Evolutionary conservation across 2,888 invertebrate species (phyloP).

Genomic region (Steinernema carpocapsae): DNA sequence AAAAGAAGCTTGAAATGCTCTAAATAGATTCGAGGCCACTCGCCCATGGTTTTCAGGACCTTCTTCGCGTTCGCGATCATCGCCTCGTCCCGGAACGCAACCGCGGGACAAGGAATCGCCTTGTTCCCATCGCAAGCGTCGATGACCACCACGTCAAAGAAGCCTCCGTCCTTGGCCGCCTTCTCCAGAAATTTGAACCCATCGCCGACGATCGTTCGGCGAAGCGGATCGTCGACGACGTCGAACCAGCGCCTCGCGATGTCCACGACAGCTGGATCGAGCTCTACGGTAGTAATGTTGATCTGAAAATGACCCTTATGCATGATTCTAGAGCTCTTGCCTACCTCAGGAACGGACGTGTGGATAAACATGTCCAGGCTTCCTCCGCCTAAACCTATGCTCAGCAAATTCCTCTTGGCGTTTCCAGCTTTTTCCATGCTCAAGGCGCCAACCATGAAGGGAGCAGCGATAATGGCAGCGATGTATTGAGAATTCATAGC

Average conservation of each 20-base stretch:
- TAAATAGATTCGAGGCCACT: neutral
- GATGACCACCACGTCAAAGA: conserved; percentile 54
- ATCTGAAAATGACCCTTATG: conserved; percentile 37
- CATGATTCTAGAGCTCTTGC: too few relatives aligned
- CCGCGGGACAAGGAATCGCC: conserved; percentile 56
- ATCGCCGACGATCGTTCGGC: conserved; percentile 54
- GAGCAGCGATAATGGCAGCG: conserved; percentile 40
- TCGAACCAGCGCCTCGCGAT: conserved; percentile 63
- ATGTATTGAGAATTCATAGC: conserved; percentile 41
- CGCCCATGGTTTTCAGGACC: conserved; percentile 1
- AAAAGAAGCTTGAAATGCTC: neutral
- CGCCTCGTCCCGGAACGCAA: conserved; percentile 45
- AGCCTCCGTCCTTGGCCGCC: conserved; percentile 39
- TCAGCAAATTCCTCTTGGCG: conserved; percentile 35
- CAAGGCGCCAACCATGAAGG: conserved; percentile 42
- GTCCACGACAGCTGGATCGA: conserved; percentile 54
- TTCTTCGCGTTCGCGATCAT: conserved; percentile 42
- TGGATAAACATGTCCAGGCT: conserved; percentile 63
- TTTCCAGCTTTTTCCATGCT: neutral
- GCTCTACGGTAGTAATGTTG: conserved; percentile 47
- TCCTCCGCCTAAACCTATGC: conserved; percentile 62
- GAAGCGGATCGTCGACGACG: conserved; percentile 48
- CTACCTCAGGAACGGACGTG: conserved; percentile 45
- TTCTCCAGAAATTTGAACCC: conserved; percentile 52
- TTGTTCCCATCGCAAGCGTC: conserved; percentile 60